Conservation (phyloP, 2,888 invertebrate species). For the Cataglyphis albicans region DNA sequence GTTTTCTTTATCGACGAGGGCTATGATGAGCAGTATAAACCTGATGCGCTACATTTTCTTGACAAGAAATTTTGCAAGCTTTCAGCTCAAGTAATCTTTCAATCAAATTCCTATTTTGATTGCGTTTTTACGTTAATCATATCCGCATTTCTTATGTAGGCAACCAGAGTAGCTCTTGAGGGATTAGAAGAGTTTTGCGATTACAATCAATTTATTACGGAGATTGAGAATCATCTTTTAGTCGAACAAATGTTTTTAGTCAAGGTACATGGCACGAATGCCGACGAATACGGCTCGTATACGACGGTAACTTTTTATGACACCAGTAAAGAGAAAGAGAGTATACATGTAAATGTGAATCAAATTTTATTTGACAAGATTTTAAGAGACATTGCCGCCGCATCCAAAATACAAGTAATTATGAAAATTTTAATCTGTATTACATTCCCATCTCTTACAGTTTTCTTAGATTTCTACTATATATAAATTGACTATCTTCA, state of each 20-base stretch:
- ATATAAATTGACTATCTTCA: background rate
- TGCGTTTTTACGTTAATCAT: background rate
- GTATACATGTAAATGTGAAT: slow-evolving; percentile 89
- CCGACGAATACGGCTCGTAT: slow-evolving; percentile 86
- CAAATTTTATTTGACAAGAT: slow-evolving; percentile 88
- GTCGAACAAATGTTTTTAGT: slow-evolving; percentile 88
- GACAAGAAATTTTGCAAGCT: slow-evolving; percentile 89
- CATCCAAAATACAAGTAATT: slow-evolving; percentile 83
- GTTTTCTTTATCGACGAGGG: slow-evolving; percentile 92
- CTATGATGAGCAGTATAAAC: slow-evolving; percentile 88
- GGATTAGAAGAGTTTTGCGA: slow-evolving; percentile 90
- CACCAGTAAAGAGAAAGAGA: slow-evolving; percentile 88
- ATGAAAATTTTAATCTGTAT: slow-evolving; percentile 1
- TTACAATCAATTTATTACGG: slow-evolving; percentile 82
- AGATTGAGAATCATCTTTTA: slow-evolving; percentile 85
- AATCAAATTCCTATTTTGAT: background rate
- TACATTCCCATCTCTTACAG: background rate
- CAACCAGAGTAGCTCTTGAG: slow-evolving; percentile 90
- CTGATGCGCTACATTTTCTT: slow-evolving; percentile 88
- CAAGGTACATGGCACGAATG: slow-evolving; percentile 84
- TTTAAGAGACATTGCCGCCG: slow-evolving; percentile 82
- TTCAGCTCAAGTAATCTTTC: slow-evolving; percentile 89
- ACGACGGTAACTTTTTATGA: slow-evolving; percentile 89
- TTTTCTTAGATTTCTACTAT: background rate
- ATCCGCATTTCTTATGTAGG: slow-evolving; percentile 85